Evolutionary conservation across 2,113 vertebrate species (phyloP).

Genomic region (Macrotis lagotis): DNA sequence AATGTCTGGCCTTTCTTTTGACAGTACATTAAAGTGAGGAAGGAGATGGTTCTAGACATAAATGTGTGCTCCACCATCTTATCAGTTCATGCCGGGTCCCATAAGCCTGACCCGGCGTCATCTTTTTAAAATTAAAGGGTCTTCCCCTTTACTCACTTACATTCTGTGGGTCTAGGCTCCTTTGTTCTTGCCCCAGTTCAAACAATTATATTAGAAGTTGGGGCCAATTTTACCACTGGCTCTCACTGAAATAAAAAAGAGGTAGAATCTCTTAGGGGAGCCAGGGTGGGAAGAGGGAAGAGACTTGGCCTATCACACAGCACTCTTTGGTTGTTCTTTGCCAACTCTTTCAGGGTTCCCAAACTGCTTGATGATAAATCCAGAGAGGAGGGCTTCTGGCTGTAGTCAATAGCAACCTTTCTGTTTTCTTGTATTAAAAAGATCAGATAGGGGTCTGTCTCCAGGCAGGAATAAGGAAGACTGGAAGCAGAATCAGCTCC

Average conservation of each 20-base stretch:
- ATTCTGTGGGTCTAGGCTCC: background rate
- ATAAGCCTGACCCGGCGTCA: slow-evolving; percentile 64
- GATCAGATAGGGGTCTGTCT: background rate
- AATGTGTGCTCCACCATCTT: slow-evolving; percentile 62
- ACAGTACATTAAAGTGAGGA: slow-evolving; percentile 40
- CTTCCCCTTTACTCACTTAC: slow-evolving; percentile 49
- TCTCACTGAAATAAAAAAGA: background rate
- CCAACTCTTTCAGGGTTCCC: background rate
- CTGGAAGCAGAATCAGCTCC: background rate
- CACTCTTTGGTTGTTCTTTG: background rate
- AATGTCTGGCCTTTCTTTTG: slow-evolving; percentile 74
- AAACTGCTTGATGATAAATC: background rate
- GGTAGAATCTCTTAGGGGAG: background rate
- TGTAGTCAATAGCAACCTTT: background rate
- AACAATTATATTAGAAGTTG: background rate
- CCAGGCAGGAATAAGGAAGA: background rate
- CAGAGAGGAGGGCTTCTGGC: background rate
- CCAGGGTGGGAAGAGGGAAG: background rate
- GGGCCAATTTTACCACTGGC: background rate
- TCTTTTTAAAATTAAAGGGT: slow-evolving; percentile 67
- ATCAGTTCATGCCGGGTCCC: slow-evolving; percentile 61
- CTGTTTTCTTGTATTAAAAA: background rate
- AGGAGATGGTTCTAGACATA: slow-evolving; percentile 69
- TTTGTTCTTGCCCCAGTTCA: slow-evolving; percentile 1
- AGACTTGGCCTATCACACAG: background rate